These are phyloP conservation scores for Saccostrea echinata DNA, from an alignment of 1,140 invertebrate genomes.

Conservation along the genomic window DNA sequence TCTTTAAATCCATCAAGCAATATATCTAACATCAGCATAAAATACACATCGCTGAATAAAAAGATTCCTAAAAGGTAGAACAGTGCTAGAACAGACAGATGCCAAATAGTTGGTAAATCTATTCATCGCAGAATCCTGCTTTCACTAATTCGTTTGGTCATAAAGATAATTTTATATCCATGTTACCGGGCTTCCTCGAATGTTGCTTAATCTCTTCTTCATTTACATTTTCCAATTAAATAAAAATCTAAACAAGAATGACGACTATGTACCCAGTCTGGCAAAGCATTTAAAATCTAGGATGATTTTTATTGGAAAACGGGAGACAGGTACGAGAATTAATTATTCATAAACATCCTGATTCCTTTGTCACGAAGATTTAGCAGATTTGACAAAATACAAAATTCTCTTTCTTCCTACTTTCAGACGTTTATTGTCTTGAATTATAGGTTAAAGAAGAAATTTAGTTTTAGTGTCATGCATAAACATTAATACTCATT, in stretches of 20 bases:
- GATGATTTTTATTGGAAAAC: not conserved
- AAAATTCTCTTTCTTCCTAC: not conserved
- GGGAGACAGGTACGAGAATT: not conserved
- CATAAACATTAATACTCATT: not conserved
- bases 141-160: not conserved
- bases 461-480: not conserved
- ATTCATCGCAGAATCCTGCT: not conserved
- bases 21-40: not conserved
- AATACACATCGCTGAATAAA: not conserved
- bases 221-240: not conserved
- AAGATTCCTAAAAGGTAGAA: not conserved
- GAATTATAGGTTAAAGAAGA: not conserved
- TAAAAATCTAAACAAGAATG: not conserved
- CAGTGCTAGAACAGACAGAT: not conserved
- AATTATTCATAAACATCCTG: not conserved
- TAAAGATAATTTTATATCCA: not conserved
- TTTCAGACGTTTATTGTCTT: not conserved
- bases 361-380: not conserved
- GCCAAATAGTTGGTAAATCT: not conserved
- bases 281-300: not conserved
- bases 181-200: not conserved
- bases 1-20: not conserved
- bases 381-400: not conserved
- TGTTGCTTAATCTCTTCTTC: not conserved
- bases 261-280: not conserved